These are phyloP conservation scores for Callosobruchus maculatus DNA, from an alignment of 2,888 invertebrate genomes.

Conservation along the genomic window DNA sequence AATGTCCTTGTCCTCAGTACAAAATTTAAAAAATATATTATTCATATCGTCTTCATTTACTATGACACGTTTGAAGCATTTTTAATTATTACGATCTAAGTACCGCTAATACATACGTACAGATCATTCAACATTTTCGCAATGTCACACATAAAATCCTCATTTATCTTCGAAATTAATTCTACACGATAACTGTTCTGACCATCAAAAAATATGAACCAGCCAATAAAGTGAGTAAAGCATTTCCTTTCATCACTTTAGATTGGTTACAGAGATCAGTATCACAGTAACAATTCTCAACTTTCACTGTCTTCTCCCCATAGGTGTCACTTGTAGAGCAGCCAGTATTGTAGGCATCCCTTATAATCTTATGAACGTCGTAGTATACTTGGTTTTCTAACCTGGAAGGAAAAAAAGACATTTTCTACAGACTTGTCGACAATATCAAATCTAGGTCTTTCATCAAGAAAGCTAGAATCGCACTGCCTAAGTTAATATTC, in stretches of 20 bases:
- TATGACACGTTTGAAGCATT: too few relatives aligned
- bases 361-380: conserved; percentile 12
- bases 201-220: background rate
- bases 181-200: background rate
- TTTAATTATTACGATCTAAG: too few relatives aligned
- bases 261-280: conserved; percentile 23
- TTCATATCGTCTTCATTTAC: too few relatives aligned
- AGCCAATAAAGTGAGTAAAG: background rate
- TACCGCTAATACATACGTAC: too few relatives aligned
- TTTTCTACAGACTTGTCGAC: too few relatives aligned
- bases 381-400: conserved; percentile 9
- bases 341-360: conserved; percentile 19
- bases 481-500: too few relatives aligned
- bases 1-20: too few relatives aligned
- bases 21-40: too few relatives aligned
- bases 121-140: too few relatives aligned
- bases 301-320: conserved; percentile 13
- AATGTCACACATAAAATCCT: too few relatives aligned
- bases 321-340: conserved; percentile 17
- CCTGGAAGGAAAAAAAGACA: background rate
- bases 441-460: too few relatives aligned
- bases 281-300: conserved; percentile 25
- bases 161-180: background rate
- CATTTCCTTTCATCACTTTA: background rate
- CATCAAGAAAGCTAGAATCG: too few relatives aligned